Conservation (phyloP, 2,888 invertebrate genomes). For the Calameuta idolon region DNA sequence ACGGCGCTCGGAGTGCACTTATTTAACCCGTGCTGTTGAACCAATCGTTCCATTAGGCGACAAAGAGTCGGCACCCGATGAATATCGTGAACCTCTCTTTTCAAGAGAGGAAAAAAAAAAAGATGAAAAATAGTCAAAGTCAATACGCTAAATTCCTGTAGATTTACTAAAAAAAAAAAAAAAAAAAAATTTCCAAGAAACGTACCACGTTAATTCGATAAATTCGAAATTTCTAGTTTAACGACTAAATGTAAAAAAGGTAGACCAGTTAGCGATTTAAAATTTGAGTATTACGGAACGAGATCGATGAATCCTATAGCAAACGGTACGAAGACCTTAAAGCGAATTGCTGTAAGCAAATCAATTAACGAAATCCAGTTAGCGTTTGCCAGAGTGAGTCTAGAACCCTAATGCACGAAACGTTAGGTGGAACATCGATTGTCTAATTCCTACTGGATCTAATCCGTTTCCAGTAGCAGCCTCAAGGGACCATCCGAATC, state of each 20-base stretch:
- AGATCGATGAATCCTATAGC: neutral
- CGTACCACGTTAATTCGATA: no score
- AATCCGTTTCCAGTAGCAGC: conserved; percentile 27
- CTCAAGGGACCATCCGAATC: conserved; percentile 19
- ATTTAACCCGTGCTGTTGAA: conserved; percentile 33
- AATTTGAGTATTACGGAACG: neutral
- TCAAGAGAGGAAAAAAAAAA: neutral
- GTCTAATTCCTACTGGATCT: conserved; percentile 40
- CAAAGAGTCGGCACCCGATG: conserved; percentile 15
- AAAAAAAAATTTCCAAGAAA: no score
- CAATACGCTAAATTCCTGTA: neutral
- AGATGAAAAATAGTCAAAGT: neutral
- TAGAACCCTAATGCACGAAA: conserved; percentile 19
- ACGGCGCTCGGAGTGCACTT: conserved; percentile 33
- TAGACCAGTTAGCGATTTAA: neutral
- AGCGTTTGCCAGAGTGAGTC: conserved; percentile 34
- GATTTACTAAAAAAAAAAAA: neutral
- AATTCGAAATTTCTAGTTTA: neutral
- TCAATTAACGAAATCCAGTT: conserved; percentile 51
- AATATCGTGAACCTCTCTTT: neutral
- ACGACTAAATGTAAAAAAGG: neutral
- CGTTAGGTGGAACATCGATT: conserved; percentile 19
- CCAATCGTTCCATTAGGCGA: conserved; percentile 27
- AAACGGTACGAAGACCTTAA: neutral
- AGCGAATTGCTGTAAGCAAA: conserved; percentile 22